Conservation (phyloP, 2,113 vertebrate species). For the Tringa solitaria region DNA sequence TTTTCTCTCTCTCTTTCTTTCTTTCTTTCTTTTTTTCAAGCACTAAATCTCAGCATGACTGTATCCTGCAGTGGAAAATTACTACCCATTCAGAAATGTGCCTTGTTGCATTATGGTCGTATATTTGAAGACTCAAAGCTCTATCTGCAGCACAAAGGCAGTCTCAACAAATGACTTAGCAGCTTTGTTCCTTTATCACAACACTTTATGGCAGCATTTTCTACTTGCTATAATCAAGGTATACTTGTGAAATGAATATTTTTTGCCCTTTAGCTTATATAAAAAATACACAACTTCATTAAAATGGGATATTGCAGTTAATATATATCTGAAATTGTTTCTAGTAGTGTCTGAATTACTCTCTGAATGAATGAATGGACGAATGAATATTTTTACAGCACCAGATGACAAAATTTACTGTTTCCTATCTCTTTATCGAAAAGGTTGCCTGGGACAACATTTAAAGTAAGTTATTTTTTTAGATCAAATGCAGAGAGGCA, state of each 20-base stretch:
- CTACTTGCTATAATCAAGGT: neutral
- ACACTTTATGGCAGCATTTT: neutral
- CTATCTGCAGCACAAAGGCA: constrained; percentile 55
- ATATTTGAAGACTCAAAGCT: constrained; percentile 51
- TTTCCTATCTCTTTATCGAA: constrained; percentile 3
- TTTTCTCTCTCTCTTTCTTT: neutral
- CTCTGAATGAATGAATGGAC: neutral
- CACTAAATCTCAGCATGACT: constrained; percentile 43
- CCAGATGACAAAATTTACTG: neutral
- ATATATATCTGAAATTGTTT: neutral
- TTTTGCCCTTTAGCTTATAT: neutral
- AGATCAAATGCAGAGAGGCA: constrained; percentile 24
- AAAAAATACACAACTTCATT: neutral
- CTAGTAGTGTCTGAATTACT: neutral
- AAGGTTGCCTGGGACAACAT: neutral
- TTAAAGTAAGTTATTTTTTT: neutral
- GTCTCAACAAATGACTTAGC: constrained; percentile 38
- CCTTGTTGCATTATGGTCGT: constrained; percentile 6
- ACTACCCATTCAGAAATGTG: constrained; percentile 36
- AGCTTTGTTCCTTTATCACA: constrained; percentile 31
- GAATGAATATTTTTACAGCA: neutral
- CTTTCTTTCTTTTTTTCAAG: neutral
- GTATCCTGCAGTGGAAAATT: constrained; percentile 53
- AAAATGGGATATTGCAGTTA: neutral
- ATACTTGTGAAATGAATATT: neutral